Evolutionary conservation across 2,888 invertebrate species (phyloP), one percentile per base, ranked within the genome.

Genomic region (Fragum sueziense): DNA sequence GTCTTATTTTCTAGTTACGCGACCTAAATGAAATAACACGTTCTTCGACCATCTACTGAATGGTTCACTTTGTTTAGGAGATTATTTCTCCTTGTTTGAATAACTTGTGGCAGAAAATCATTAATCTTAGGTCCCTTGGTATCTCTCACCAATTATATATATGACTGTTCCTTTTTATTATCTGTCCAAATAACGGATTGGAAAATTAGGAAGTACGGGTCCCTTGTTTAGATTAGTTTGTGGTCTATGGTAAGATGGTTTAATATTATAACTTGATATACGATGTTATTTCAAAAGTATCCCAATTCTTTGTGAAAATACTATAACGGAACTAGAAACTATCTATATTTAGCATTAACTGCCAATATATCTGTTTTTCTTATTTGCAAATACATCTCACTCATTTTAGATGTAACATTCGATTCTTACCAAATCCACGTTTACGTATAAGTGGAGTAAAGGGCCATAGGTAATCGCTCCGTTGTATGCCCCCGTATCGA

Each of bases 141-240:
- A 57, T 57, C 25, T 25, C 57, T 47, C 47, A 29, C 57, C 57
- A 57, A 57, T 57, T 57, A 57, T 57, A 57, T 27, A 57, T 57
- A 57, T 27, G 57, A 57, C 29, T 57, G 57, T 57, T 57, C 57
- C 57, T 57, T 57, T 57, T 57, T 57, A 57, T 57, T 57, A 27
- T 57, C 57, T 57, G 57, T 57, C 57, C 57, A 29, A 57, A 29
- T 57, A 57, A 57, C 57, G 29, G 57, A 57, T 57, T 25, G 29
- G 57, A 29, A 57, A 27, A 57, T 57, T 27, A 57, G n/a, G 57
- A 29, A 11, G 14, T 57, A 27, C 27, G 25, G 25, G n/a, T 6
- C 25, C 29, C 57, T 7, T 14, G 9, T 27, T 14, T 27, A 22
- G 29, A 57, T 6, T 57, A 6, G 11, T 27, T 57, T 25, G 29